Evolutionary conservation across 2,888 invertebrate genomes (phyloP).

Genomic region (Perdita meconis): DNA sequence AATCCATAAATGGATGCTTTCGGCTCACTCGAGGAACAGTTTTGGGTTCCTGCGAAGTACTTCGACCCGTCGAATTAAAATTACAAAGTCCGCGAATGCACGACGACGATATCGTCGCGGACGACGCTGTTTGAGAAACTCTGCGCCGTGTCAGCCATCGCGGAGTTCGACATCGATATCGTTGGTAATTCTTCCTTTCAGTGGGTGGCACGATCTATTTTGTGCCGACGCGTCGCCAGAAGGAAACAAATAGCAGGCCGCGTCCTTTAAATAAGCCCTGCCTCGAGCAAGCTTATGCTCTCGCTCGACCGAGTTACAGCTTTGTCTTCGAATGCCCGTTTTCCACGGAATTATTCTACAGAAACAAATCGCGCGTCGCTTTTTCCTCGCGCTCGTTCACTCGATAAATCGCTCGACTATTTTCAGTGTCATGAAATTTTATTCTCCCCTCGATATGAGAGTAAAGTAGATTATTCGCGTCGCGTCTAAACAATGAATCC

Average conservation of each 20-base stretch:
- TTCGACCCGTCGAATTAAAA: background rate
- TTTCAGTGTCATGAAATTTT: constrained; percentile 16
- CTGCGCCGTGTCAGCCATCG: background rate
- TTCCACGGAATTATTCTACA: background rate
- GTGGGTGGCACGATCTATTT: constrained; percentile 14
- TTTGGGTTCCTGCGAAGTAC: background rate
- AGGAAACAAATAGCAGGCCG: constrained; percentile 7
- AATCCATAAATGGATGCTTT: background rate
- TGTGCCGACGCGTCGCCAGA: constrained; percentile 11
- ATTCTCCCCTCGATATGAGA: background rate
- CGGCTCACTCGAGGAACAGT: background rate
- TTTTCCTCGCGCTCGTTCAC: background rate
- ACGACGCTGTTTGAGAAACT: background rate
- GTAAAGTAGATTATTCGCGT: constrained; percentile 10
- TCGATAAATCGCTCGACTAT: background rate
- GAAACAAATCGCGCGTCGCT: constrained; percentile 11
- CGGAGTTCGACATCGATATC: constrained; percentile 1
- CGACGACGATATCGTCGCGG: no score
- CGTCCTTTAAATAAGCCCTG: constrained; percentile 24
- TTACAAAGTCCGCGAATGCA: background rate
- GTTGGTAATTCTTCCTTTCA: constrained; percentile 15
- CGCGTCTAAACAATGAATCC: background rate
- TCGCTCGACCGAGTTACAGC: constrained; percentile 22
- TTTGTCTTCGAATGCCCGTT: constrained; percentile 11
- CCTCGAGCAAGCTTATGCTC: constrained; percentile 3